Base-by-base conservation (phyloP, 2,113 vertebrate genomes). In the Abramis brama region DNA sequence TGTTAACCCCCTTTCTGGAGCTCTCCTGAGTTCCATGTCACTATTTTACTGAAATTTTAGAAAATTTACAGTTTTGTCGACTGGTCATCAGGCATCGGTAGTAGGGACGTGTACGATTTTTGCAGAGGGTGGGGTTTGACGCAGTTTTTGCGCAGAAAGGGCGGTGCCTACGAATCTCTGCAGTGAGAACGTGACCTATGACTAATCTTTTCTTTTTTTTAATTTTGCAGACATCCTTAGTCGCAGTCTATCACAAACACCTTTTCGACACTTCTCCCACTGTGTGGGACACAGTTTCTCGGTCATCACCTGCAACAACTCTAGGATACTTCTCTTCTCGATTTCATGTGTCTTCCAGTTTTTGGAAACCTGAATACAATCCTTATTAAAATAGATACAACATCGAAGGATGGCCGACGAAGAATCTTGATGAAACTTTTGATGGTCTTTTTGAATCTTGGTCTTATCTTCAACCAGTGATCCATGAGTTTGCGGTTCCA, bases 101-200 rank as follows among this genome's bases (percentile, higher is more conserved):
- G 27, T 19, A 19, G 75, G 4, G 23, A 88, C 85, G 45, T 47
- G 76, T 62, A 21, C 86, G 75, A 36, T 85, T 83, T 87, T 85
- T 33, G 55, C 36, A 82, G 87, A 88, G 94, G 95, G 94, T 86
- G 94, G 91, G 93, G 94, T 92, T 91, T 94, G 95, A 87, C 94
- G 93, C 94, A 95, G 92, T 94, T 94, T 75, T 90, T 93, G 91
- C 93, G 93, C 94, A 95, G 91, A 74, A 93, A 94, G 95, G 95
- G 95, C 92, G 95, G 93, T 86, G 91, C 92, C 94, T 84, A n/a
- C 85, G 91, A 91, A 93, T 89, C 89, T 89, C 92, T 91, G 94
- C 95, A 95, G 93, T 94, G 91, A 92, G 79, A 87, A 74, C 76
- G 82, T 89, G 91, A 94, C 93, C 93, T 90, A 90, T 92, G 93